These are phyloP conservation scores for Chaenocephalus aceratus DNA, from an alignment of 2,113 vertebrate species.

Conservation along the genomic window DNA sequence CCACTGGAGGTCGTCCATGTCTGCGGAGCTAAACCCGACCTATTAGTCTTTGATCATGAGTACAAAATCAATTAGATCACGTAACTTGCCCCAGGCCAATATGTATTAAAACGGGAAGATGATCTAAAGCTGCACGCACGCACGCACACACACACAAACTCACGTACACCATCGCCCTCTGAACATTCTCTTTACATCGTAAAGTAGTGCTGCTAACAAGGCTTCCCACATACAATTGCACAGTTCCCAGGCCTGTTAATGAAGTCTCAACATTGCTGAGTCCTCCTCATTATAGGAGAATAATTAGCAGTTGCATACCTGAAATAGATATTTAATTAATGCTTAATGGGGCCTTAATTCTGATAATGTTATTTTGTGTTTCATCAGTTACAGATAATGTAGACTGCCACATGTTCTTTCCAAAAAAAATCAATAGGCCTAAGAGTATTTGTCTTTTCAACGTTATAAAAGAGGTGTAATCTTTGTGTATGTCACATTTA, in stretches of 20 bases:
- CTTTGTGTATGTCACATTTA: too few species aligned
- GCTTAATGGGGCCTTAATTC: not conserved
- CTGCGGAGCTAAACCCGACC: not conserved
- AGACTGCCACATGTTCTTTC: not conserved
- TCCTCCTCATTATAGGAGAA: not conserved
- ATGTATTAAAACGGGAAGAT: not conserved
- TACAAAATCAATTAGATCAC: slow-evolving; percentile 14
- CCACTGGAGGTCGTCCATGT: not conserved
- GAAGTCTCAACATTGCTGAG: not conserved
- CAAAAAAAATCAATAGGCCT: not conserved
- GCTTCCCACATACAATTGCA: not conserved
- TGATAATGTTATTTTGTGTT: not conserved
- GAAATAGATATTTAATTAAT: not conserved
- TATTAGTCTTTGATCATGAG: not conserved
- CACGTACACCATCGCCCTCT: not conserved
- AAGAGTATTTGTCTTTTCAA: not conserved
- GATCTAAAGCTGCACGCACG: not conserved
- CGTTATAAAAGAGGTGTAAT: not conserved
- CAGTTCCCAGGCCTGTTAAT: not conserved
- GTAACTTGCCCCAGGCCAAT: not conserved
- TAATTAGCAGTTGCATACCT: not conserved
- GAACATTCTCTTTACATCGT: slow-evolving; percentile 9
- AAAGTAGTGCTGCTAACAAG: slow-evolving; percentile 10
- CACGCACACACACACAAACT: not conserved
- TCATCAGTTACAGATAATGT: not conserved